Conservation (phyloP, 53 echinoderm and acorn worm species). For the Pentamera pediparva region DNA sequence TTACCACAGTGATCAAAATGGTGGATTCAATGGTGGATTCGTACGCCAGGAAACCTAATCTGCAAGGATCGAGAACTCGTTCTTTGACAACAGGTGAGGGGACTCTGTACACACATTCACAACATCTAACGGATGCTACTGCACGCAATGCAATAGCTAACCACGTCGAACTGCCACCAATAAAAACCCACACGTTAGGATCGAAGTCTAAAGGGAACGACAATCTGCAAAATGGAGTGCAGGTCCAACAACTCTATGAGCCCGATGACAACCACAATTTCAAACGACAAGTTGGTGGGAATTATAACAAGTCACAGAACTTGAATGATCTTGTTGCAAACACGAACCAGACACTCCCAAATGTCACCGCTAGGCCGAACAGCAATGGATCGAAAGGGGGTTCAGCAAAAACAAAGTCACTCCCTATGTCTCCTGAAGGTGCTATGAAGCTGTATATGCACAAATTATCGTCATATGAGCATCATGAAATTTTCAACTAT, state of each 20-base stretch:
- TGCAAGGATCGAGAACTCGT: conserved; percentile 88
- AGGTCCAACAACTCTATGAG: conserved; percentile 95
- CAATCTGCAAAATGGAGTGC: conserved; percentile 73
- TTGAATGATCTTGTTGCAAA: conserved; percentile 61
- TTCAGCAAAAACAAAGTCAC: conserved; percentile 71
- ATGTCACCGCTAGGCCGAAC: conserved; percentile 77
- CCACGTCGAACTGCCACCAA: conserved; percentile 93
- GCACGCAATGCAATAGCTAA: conserved; percentile 62
- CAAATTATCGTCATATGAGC: conserved; percentile 96
- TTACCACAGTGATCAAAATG: conserved; percentile 60
- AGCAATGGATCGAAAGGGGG: conserved; percentile 89
- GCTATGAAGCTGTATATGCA: conserved; percentile 99
- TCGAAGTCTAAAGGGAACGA: conserved; percentile 74
- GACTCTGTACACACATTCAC: conserved; percentile 58
- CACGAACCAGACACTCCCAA: conserved; percentile 46
- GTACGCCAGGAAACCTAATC: conserved; percentile 88
- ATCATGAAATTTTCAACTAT: conserved; percentile 94
- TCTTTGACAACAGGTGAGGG: conserved; percentile 85
- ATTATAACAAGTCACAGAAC: conserved; percentile 42
- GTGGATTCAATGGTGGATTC: conserved; percentile 96
- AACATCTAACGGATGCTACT: conserved; percentile 66
- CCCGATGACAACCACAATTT: conserved; percentile 97
- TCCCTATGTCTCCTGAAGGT: conserved; percentile 90
- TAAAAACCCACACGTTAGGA: conserved; percentile 84
- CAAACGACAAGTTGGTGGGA: conserved; percentile 57